Evolutionary conservation across 2,888 invertebrate species (phyloP), one percentile per base, ranked within the genome.

Genomic region (Rhingia rostrata): DNA sequence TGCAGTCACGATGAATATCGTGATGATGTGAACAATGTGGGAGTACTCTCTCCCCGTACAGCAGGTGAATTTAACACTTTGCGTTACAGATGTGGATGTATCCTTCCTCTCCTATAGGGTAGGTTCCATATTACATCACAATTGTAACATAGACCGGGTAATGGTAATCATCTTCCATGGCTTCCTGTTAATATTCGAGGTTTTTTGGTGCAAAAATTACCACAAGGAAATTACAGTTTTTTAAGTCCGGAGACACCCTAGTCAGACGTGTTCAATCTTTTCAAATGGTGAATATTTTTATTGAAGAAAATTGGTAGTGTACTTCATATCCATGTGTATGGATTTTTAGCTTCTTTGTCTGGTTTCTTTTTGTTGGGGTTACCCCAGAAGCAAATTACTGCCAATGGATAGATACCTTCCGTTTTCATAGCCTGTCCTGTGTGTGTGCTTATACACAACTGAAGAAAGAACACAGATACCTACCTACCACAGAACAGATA

Each of bases 1-100:
- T 79, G 66, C 73, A 83, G 67, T 69, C 30, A 45, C 43, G 66
- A 47, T 49, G 60, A 61, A 33, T 47, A 66, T 61, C 49, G 39
- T 54, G 49, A 58, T 66, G 49, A 78, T 33, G 61, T 32, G 39
- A 49, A 56, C 54, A 66, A 78, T 66, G 53, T 56, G 77, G 22
- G 4, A 60, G 51, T 61, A 35, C 32, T 67, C 14, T 14, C 9
- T 22, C 43, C 22, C 6, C 5, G 6, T 47, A 12, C 32, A 32
- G 10, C 7, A 37, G 10, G 53, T 45, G 41, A 41, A 32, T 35
- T 4, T 49, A n/a, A 9, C 30, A 32, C 22, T 10, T 30, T 22
- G 22, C 22, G 22, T 22, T 22, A 22, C 22, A 2, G 22, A 2
- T 22, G 1, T 22, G 22, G 22, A 22, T 22, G 22, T 22, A 22